Evolutionary conservation across 2,888 invertebrate species (phyloP), one percentile per base, ranked within the genome.

Genomic region (Lasioglossum leucozonium): DNA sequence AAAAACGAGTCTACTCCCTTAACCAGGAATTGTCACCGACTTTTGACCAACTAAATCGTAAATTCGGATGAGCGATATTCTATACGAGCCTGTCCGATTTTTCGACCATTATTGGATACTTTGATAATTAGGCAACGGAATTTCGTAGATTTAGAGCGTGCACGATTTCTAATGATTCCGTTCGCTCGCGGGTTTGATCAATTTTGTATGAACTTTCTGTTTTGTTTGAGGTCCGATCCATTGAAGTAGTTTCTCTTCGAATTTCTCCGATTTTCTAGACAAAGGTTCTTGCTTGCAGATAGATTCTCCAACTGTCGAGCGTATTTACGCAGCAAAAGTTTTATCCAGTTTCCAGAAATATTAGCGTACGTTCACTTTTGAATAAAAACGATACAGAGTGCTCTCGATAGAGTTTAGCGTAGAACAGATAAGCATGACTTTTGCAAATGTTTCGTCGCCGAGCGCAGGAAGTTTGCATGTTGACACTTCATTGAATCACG

Each of bases 171-270:
- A 58, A 58, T 11, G 26, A 26, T 62, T 16, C 30, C 30, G 30
- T 30, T 62, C 30, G 13, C 62, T 13, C 30, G 30, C 16, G 26
- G 30, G 30, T 62, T 62, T 30, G 6, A 62, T 62, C 30, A 62
- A 62, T 62, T 62, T 62, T 62, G n/a, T 26, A 30, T n/a, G 58
- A 26, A 58, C 26, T 58, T 58, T n/a, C 58, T 58, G 58, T n/a
- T 62, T 62, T 62, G 26, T 62, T 62, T 0, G 26, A 2, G n/a
- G 16, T 13, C 26, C 30, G 16, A 30, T 62, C 26, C 13, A 6
- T 2, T 1, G 4, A 5, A 58, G 11, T 5, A 62, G 30, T 62
- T 62, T 62, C 26, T 58, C 58, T 16, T 26, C 11, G 16, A 62
- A 30, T 62, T 30, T 30, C 62, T 26, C 30, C 16, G 30, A 16